Evolutionary conservation across 1,140 invertebrate genomes (phyloP), one percentile per base, ranked within the genome.

Genomic region (Drosophila baimaii): DNA sequence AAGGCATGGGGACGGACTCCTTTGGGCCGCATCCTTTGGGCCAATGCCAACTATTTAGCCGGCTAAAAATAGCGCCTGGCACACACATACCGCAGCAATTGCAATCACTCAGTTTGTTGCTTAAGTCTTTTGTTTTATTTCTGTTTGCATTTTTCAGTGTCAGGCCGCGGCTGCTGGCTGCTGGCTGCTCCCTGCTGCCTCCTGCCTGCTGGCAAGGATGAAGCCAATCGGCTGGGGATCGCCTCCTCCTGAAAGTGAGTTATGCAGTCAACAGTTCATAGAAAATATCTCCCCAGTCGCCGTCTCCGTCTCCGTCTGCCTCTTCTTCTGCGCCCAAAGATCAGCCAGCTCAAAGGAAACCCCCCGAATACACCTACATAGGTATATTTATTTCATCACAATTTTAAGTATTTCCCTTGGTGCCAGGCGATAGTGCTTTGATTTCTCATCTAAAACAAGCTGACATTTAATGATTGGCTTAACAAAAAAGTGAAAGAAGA

Each of bases 81-180:
- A 61, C 35, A 81, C 64, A 71, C 63, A 79, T 65, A 35, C 58
- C 77, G 71, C 74, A 90, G 85, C 84, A 89, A 89, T 89, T 89
- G 84, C 84, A 89, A 89, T 89, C 84, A 89, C 84, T 89, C 84
- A 89, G 84, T 89, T 89, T 84, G 84, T 89, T 89, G 84, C 85
- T 89, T 78, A 81, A 89, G 84, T 90, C 84, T 90, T 89, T 89
- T 89, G 85, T 90, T 90, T 89, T 89, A 90, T 90, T 89, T 89
- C 81, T 89, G 84, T 90, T 89, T 89, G 84, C 84, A 90, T 90
- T 90, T 85, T 84, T 89, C 85, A 89, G 81, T 88, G 84, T 89
- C 84, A 89, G 72, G 27, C 78, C 23, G 58, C 49, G 31, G 57
- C 49, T 44, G 19, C 35, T n/a, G 15, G 13, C 33, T 35, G 13